Evolutionary conservation across 2,797 vertebrate genomes (phyloP), one percentile per base, ranked within the genome.

Genomic region (Silurus lanzhouensis): DNA sequence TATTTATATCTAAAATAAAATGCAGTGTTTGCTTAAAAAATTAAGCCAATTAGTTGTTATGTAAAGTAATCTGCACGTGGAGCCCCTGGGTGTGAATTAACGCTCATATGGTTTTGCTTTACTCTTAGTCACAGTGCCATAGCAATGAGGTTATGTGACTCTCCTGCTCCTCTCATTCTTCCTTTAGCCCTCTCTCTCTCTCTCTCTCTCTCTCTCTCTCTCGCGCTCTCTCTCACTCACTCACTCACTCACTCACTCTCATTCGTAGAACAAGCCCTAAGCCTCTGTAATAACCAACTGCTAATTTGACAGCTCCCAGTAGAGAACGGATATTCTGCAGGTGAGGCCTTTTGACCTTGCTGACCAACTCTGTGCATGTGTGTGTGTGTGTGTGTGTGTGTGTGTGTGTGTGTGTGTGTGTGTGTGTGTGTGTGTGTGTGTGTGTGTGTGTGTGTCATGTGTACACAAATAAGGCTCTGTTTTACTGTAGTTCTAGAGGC

Each of bases 1-100:
- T 88, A 82, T 86, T 86, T 84, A 86, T 82, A 87, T 81, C 82
- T 81, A 52, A 70, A 88, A 87, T 88, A 88, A 92, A 86, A 91
- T 84, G 88, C 58, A 63, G 90, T 91, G 91, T 92, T 92, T 92
- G 89, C 88, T 87, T 88, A 89, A 91, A 87, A 91, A 92, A 93
- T 93, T 92, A 91, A 86, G 82, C 85, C 90, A 91, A 92, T 93
- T 92, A 91, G 90, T 85, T 20, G 84, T 88, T 88, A 86, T 87
- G 93, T 91, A 91, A 92, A 90, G 87, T 90, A 86, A 92, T 91
- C 90, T 89, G 82, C 48, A 27, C 68, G 84, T 76, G 38, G 38
- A 77, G 83, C 85, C 88, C 86, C 88, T 81, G 77, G 52, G 88
- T 87, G 84, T 67, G 48, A 89, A 89, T 91, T 90, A 90, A 90